phyloP scores from a whole-genome alignment of 1,140 invertebrate genomes.

The Atta cephalotes region DNA sequence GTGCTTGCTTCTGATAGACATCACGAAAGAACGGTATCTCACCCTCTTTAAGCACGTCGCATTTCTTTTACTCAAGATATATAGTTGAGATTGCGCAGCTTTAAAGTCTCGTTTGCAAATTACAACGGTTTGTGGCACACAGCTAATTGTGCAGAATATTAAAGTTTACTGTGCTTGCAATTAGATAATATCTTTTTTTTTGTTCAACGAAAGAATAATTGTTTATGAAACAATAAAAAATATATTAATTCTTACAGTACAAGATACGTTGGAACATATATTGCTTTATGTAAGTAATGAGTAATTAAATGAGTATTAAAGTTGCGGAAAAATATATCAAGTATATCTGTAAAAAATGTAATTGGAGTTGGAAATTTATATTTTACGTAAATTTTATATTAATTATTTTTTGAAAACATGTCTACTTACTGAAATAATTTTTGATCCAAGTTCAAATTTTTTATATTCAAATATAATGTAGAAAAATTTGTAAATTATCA shows the following conservation, averaged over 20 bases:
- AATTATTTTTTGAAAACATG: too few species aligned
- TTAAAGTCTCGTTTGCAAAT: conserved; percentile 41
- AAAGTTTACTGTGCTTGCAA: neutral
- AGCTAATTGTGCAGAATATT: neutral
- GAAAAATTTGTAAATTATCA: too few species aligned
- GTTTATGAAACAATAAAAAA: neutral
- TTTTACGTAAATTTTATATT: too few species aligned
- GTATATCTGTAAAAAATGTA: too few species aligned
- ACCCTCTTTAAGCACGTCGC: neutral
- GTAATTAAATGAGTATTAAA: too few species aligned
- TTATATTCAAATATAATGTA: too few species aligned
- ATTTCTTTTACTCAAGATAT: conserved; percentile 61
- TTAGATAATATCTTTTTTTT: neutral
- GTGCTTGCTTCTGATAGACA: conserved; percentile 57
- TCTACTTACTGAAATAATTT: too few species aligned
- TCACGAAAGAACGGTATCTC: conserved; percentile 18
- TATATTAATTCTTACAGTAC: neutral
- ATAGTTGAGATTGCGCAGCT: conserved; percentile 35
- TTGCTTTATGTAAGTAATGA: too few species aligned
- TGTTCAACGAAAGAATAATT: conserved; percentile 4
- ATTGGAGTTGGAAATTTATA: too few species aligned
- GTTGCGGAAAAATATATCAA: too few species aligned
- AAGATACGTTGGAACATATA: too few species aligned
- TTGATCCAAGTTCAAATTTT: too few species aligned
- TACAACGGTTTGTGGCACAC: neutral